Base-by-base conservation (phyloP, 2,888 invertebrate species). In the Rotaria macrura region DNA sequence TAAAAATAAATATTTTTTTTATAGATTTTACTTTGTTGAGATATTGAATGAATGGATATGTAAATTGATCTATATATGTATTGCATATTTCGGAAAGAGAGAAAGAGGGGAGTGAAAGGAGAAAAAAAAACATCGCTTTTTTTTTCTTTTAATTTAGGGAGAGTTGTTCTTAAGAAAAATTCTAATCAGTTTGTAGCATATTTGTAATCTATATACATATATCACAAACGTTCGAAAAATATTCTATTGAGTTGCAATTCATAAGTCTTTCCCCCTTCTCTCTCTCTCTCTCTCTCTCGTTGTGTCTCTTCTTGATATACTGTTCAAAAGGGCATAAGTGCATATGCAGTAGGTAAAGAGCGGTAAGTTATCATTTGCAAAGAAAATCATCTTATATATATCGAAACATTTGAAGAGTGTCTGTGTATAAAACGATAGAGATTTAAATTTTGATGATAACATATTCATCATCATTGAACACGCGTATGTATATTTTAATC, bases 371-470 rank as follows among this genome's bases (percentile, higher is more conserved):
- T 65, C 65, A 65, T 65, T 34, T 34, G 65, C 34, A 65, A 65
- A 65, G 65, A 65, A 65, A 65, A 65, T 65, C 65, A 65, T 65
- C 65, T 65, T 65, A 65, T 65, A 29, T 34, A 65, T 65, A 65
- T 65, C 65, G 34, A 65, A 65, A 65, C 65, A 65, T 65, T 65
- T 65, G 34, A 65, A 65, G 65, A 34, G 20, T 65, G 17, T 34
- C 34, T 65, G 23, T 52, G 52, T 52, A 52, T 52, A 52, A 52
- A 52, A 2, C 65, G 29, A 65, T 34, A 29, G 34, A 34, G 34
- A 65, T 65, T 65, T 29, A 20, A 65, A 65, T 34, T 65, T 65
- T 34, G 5, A 34, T 65, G 65, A 65, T 65, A 65, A 65, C 65
- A 65, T 65, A 65, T 65, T 65, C 65, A 65, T 65, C 65, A 65